A percentile compares a stretch with the other conserved stretches of the same genome.
Evolutionary conservation across 2,888 invertebrate genomes (phyloP).

Genomic region (Anticlea derivata): DNA sequence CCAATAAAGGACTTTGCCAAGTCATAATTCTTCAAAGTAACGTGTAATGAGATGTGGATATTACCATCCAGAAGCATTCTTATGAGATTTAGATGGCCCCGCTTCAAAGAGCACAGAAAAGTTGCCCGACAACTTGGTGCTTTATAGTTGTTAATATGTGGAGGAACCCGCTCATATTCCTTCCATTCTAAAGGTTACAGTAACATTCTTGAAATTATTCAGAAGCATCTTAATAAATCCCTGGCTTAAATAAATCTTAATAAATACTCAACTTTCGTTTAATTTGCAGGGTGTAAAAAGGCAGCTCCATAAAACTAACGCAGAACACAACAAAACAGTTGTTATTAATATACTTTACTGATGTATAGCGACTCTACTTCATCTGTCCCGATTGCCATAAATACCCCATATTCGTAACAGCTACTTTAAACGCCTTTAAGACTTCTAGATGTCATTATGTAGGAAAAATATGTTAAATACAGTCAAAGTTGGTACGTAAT

Average conservation of each 20-base stretch:
- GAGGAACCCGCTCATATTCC: constrained; percentile 23
- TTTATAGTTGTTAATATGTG: constrained; percentile 31
- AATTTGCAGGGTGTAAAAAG: too few relatives aligned
- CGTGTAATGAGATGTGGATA: constrained; percentile 83
- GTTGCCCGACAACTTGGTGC: constrained; percentile 33
- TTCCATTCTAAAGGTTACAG: constrained; percentile 22
- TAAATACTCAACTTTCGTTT: too few relatives aligned
- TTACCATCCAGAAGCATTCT: constrained; percentile 68
- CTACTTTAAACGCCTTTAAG: constrained; percentile 7
- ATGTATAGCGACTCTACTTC: too few relatives aligned
- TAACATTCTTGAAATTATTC: constrained; percentile 24
- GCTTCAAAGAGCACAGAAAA: constrained; percentile 47
- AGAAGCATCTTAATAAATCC: not conserved
- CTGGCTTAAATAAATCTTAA: too few relatives aligned
- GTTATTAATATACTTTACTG: too few relatives aligned
- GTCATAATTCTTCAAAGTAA: constrained; percentile 84
- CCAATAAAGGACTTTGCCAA: constrained; percentile 84
- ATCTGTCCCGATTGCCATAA: not conserved
- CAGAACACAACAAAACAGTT: not conserved
- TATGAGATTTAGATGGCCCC: constrained; percentile 67
- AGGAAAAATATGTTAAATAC: constrained; percentile 54
- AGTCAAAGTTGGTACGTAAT: constrained; percentile 58
- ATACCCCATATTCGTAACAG: not conserved
- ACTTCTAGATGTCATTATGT: constrained; percentile 39
- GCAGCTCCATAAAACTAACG: not conserved